These are phyloP conservation scores for Geococcyx californianus DNA, from an alignment of 2,113 vertebrate genomes.

Conservation along the genomic window DNA sequence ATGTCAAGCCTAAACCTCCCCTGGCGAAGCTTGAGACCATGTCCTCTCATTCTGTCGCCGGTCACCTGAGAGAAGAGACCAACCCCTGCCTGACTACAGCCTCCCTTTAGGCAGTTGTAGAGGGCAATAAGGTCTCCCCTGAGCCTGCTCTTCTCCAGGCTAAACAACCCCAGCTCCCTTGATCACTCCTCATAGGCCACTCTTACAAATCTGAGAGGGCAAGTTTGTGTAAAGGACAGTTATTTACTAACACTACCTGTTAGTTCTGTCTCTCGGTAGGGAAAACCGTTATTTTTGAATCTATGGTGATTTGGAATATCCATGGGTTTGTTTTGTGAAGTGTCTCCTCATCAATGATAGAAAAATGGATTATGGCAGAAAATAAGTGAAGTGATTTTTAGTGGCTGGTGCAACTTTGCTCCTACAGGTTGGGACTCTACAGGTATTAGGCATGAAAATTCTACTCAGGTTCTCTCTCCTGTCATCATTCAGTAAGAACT, in stretches of 20 bases:
- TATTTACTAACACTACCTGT: background rate
- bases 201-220: background rate
- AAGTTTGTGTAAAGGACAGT: background rate
- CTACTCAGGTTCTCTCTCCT: background rate
- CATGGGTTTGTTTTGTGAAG: background rate
- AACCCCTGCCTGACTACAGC: too few relatives aligned
- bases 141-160: too few relatives aligned
- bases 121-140: too few relatives aligned
- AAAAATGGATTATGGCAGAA: background rate
- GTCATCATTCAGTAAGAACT: background rate
- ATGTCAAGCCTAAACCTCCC: too few relatives aligned
- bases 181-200: too few relatives aligned
- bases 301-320: background rate
- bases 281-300: background rate
- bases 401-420: background rate
- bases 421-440: background rate
- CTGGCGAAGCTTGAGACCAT: too few relatives aligned
- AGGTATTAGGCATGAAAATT: background rate
- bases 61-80: too few relatives aligned
- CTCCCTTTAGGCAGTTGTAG: too few relatives aligned
- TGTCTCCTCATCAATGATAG: background rate
- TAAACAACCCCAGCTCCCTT: too few relatives aligned
- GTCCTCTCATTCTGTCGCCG: too few relatives aligned
- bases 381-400: background rate
- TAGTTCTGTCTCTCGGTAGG: background rate